Evolutionary conservation across 2,797 vertebrate species (phyloP), one percentile per base, ranked within the genome.

Genomic region (Rhyacichthys aspro): DNA sequence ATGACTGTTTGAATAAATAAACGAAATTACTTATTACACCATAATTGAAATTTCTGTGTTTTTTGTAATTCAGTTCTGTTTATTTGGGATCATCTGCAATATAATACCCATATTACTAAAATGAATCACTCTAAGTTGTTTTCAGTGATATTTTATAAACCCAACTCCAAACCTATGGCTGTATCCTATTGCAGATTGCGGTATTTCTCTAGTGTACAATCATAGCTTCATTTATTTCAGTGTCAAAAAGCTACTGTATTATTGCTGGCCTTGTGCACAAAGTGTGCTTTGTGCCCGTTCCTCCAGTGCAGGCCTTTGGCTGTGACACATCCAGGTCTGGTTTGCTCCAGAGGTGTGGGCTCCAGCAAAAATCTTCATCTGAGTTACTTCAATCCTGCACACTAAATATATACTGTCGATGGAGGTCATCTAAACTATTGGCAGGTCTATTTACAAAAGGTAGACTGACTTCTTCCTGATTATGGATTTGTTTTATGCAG

Each of bases 191-290:
- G 68, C 38, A 57, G 38, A 65, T 48, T 1, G 11, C 3, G 16
- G 42, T 49, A 41, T 52, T 45, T 67, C 58, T 44, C 14, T 16
- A 59, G 15, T 11, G 2, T 55, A 69, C 49, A 70, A 34, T 62
- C 8, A 44, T 52, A 44, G 63, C 67, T 66, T 67, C 66, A 66
- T 71, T 75, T 82, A 62, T 77, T 75, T 50, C 53, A 67, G 8
- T 48, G 63, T 48, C 65, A 55, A 36, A 60, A 67, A 60, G 74
- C 64, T 34, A 23, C 36, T 65, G 50, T 73, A 76, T 82, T 78
- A 73, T 78, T 67, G 72, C 58, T 83, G 71, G 66, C 41, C 59
- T 52, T 56, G 66, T 32, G 42, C 32, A 80, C 72, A 79, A 78
- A 81, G 75, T 69, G 28, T 59, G 52, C 67, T 58, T 72, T 76